Evolutionary conservation across 2,113 vertebrate species (phyloP).

Genomic region (Apus apus): DNA sequence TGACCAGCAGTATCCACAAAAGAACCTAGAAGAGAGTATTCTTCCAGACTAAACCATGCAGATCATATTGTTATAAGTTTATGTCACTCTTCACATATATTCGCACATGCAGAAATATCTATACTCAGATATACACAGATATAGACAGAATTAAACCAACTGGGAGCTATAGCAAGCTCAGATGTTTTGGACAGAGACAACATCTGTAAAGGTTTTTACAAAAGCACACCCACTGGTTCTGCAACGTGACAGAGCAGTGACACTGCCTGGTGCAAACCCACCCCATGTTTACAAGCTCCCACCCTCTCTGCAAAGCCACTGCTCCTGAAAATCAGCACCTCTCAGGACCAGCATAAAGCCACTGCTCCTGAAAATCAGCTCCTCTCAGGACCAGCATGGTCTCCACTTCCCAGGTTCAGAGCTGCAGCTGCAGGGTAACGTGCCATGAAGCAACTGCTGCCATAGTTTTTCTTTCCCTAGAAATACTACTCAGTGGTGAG

Average conservation of each 20-base stretch:
- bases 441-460: background rate
- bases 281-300: background rate
- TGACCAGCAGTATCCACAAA: background rate
- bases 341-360: too few species aligned
- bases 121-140: background rate
- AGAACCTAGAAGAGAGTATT: background rate
- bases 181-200: background rate
- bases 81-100: background rate
- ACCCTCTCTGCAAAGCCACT: background rate
- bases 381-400: too few species aligned
- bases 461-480: background rate
- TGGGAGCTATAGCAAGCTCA: background rate
- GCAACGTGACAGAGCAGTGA: background rate
- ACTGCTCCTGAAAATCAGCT: too few species aligned
- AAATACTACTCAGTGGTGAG: background rate
- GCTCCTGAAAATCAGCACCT: background rate
- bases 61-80: background rate
- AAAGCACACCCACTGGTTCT: background rate
- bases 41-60: background rate
- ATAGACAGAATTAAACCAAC: background rate
- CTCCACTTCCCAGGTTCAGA: background rate
- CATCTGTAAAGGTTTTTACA: background rate
- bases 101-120: background rate
- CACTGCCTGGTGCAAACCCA: fast-evolving
- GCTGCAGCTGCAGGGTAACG: background rate